Evolutionary conservation across 2,888 invertebrate species (phyloP).

Genomic region (Rotaria socialis): DNA sequence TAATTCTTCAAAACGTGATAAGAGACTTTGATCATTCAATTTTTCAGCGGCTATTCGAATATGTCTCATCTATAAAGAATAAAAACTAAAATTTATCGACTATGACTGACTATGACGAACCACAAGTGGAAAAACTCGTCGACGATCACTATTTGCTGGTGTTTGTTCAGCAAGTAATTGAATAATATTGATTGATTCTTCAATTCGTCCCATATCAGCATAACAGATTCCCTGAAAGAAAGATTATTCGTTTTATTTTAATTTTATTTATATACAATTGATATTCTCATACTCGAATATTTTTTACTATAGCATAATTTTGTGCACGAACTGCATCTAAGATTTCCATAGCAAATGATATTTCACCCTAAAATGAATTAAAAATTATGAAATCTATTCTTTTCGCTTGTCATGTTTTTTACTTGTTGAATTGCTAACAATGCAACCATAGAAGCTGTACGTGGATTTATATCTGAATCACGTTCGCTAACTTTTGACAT

Average conservation of each 20-base stretch:
- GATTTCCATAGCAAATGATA: slow-evolving; percentile 25
- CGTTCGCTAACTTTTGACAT: background rate
- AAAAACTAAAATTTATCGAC: too few species aligned
- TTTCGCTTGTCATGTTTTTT: too few species aligned
- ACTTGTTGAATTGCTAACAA: slow-evolving; percentile 28
- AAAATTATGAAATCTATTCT: too few species aligned
- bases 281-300: slow-evolving; percentile 6
- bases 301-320: background rate
- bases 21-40: background rate
- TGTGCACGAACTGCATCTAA: background rate
- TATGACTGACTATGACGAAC: background rate
- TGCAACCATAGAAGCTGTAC: background rate
- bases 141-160: background rate
- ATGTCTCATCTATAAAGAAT: background rate
- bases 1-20: slow-evolving; percentile 5
- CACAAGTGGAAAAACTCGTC: slow-evolving; percentile 21
- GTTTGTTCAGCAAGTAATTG: slow-evolving; percentile 7
- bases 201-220: slow-evolving; percentile 35
- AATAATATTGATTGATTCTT: slow-evolving; percentile 33
- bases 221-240: background rate
- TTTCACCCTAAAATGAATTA: background rate
- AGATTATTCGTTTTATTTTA: too few species aligned
- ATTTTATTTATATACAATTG: too few species aligned
- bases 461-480: background rate
- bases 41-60: background rate